A percentile compares a stretch with the other conserved stretches of the same genome.
Evolutionary conservation across 2,113 vertebrate species (phyloP).

Genomic region (Castor canadensis): DNA sequence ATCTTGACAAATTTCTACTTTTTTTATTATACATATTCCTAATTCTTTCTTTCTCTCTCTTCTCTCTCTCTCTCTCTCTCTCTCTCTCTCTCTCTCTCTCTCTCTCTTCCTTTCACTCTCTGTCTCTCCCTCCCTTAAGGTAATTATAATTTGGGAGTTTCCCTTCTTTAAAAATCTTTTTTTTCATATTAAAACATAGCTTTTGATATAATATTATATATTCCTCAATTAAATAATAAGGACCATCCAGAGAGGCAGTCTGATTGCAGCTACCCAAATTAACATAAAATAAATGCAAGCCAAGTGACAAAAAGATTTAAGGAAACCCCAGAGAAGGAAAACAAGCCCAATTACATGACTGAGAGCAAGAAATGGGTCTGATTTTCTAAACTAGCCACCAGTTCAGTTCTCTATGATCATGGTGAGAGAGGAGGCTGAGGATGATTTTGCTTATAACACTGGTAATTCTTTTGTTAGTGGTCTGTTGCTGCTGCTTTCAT

Average conservation of each 20-base stretch:
- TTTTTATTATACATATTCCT: neutral
- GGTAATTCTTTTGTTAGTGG: neutral
- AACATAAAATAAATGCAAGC: neutral
- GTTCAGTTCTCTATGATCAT: neutral
- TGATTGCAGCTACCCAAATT: constrained; percentile 7
- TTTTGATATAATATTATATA: neutral
- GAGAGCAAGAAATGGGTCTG: neutral
- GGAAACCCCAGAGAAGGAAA: neutral
- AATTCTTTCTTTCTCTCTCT: neutral
- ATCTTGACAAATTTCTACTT: neutral
- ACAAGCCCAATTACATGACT: neutral
- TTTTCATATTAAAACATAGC: neutral
- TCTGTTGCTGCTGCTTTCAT: neutral
- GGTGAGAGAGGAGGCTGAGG: neutral
- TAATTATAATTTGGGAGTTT: neutral
- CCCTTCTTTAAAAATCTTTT: neutral
- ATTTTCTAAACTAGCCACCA: neutral
- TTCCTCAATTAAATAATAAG: constrained; percentile 19
- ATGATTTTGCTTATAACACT: no score
- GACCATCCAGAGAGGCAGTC: constrained; percentile 6
- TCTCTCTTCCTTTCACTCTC: neutral
- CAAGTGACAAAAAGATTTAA: neutral
- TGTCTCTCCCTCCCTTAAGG: neutral
- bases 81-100: no score
- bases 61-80: neutral